phyloP scores from a whole-genome alignment of 2,888 invertebrate species.

The Drosophila pseudotakahashii region DNA sequence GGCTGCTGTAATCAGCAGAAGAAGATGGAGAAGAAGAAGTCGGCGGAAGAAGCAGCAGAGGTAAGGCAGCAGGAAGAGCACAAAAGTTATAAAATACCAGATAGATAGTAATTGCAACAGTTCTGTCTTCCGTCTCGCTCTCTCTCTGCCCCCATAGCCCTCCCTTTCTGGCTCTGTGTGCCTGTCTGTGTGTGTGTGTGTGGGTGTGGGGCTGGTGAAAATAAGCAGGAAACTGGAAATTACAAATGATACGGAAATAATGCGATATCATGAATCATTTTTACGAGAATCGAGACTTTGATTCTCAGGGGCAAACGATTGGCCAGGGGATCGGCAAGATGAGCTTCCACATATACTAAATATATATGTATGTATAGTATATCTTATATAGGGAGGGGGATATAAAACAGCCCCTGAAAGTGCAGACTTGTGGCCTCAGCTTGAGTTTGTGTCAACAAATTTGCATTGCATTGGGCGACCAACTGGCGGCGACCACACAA shows the following conservation, averaged over 20 bases:
- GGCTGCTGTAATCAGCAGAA: slow-evolving; percentile 59
- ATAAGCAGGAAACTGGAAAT: slow-evolving; percentile 80
- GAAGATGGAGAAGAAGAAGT: slow-evolving; percentile 35
- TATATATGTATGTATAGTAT: slow-evolving; percentile 1
- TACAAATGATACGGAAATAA: slow-evolving; percentile 79
- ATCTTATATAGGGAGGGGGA: background rate
- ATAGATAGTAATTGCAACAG: slow-evolving; percentile 74
- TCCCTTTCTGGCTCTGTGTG: background rate
- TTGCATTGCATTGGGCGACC: slow-evolving; percentile 69
- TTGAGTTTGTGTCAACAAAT: slow-evolving; percentile 56
- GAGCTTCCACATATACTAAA: slow-evolving; percentile 7
- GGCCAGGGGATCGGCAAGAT: slow-evolving; percentile 16
- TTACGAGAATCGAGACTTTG: slow-evolving; percentile 78
- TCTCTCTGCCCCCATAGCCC: background rate
- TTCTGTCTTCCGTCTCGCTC: slow-evolving; percentile 10
- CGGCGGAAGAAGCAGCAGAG: background rate
- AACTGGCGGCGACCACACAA: slow-evolving; percentile 71
- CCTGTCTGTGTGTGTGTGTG: slow-evolving; percentile 8
- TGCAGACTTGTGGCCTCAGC: slow-evolving; percentile 13
- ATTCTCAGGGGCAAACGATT: slow-evolving; percentile 68
- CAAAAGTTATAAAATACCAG: slow-evolving; percentile 78
- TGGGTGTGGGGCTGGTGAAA: slow-evolving; percentile 47
- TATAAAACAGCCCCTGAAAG: slow-evolving; percentile 7
- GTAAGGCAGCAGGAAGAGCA: slow-evolving; percentile 48
- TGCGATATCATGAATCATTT: slow-evolving; percentile 80